Percentiles rank a stretch among this genome's conserved stretches.
Conservation (phyloP, 2,797 vertebrate species). For the Macrochelys suwanniensis region DNA sequence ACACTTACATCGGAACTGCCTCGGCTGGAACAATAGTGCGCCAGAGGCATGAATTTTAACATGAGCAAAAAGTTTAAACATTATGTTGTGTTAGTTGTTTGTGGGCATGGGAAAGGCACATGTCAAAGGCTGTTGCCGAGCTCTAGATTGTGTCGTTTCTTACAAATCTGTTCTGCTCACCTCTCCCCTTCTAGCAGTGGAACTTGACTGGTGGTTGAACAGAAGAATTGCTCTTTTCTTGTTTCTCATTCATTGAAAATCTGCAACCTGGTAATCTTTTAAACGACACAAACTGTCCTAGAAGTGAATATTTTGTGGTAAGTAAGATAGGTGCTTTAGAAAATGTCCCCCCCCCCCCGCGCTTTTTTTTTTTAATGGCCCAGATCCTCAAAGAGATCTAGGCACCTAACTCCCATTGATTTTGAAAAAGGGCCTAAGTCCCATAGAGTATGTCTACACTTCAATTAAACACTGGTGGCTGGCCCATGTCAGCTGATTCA, state of each 20-base stretch:
- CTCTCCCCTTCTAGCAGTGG: background rate
- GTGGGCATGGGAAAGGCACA: background rate
- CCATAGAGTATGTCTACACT: background rate
- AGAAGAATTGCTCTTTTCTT: background rate
- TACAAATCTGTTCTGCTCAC: background rate
- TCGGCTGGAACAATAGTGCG: background rate
- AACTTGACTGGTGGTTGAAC: background rate
- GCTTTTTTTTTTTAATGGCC: background rate
- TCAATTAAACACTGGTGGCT: background rate
- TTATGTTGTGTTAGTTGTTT: background rate
- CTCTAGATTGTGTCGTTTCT: background rate
- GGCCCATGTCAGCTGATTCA: background rate
- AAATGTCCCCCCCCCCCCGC: background rate
- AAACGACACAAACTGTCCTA: background rate
- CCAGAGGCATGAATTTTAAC: background rate
- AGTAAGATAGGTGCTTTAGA: background rate
- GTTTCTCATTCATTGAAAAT: background rate
- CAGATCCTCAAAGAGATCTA: too few species aligned
- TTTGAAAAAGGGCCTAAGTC: too few species aligned
- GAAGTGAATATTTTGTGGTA: background rate
- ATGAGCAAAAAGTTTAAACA: background rate
- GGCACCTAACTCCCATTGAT: too few species aligned
- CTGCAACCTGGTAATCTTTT: too few species aligned
- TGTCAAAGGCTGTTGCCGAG: background rate
- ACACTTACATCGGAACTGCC: conserved; percentile 48